Evolutionary conservation across 2,888 invertebrate species (phyloP).

Genomic region (Polia nebulosa): DNA sequence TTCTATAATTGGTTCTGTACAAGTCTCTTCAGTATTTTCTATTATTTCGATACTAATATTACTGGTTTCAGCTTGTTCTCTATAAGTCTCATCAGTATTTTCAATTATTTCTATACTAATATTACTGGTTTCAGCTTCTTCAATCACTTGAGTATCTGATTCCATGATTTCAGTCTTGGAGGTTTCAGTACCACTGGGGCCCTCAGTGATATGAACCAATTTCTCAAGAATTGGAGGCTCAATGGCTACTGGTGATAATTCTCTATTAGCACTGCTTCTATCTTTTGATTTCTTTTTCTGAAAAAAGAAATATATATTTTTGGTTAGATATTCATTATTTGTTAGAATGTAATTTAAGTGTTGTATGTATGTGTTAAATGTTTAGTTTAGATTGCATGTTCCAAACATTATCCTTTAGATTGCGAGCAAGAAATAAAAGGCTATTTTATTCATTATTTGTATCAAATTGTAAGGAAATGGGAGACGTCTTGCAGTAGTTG

Average conservation of each 20-base stretch:
- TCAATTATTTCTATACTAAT: conserved; percentile 36
- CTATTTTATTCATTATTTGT: neutral
- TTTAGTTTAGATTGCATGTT: no score
- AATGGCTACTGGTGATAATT: conserved; percentile 27
- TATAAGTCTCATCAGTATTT: conserved; percentile 19
- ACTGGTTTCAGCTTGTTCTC: conserved; percentile 27
- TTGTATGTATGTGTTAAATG: no score
- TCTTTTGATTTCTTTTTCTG: conserved; percentile 84
- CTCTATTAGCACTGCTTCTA: conserved; percentile 40
- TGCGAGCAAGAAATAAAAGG: no score
- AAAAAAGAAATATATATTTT: conserved; percentile 3
- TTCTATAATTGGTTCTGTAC: conserved; percentile 32
- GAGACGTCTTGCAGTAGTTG: neutral
- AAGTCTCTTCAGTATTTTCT: conserved; percentile 23
- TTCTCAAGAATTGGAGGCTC: conserved; percentile 43
- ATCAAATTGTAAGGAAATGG: neutral
- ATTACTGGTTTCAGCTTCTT: conserved; percentile 29
- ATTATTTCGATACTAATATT: conserved; percentile 36
- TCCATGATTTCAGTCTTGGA: conserved; percentile 27
- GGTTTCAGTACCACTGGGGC: neutral
- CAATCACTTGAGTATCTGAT: conserved; percentile 19
- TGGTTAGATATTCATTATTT: no score
- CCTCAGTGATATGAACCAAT: conserved; percentile 29
- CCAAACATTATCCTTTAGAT: no score
- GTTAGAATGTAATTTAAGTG: no score